Evolutionary conservation across 2,797 vertebrate genomes (phyloP).

Genomic region (Natrix natrix): DNA sequence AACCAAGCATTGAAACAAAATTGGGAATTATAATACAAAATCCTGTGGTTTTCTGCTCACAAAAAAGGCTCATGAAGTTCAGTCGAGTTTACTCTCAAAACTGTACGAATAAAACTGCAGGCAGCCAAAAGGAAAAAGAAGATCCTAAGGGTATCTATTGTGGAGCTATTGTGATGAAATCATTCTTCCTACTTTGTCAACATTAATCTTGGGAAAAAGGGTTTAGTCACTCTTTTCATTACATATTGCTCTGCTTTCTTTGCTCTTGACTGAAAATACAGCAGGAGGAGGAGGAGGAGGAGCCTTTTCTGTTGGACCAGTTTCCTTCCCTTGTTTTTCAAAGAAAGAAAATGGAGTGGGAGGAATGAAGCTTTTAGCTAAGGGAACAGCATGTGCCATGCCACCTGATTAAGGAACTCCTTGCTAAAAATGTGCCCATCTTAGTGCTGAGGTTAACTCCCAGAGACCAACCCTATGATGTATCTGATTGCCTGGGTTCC

Average conservation of each 20-base stretch:
- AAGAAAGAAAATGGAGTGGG: not conserved
- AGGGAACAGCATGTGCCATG: slow-evolving; percentile 35
- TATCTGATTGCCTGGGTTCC: not conserved
- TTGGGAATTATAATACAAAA: not conserved
- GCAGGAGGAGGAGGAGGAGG: not conserved
- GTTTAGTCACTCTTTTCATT: not conserved
- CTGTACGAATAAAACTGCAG: not conserved
- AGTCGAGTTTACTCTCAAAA: not conserved
- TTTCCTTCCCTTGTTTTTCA: not conserved
- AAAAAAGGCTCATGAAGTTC: not conserved
- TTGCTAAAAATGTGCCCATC: slow-evolving; percentile 32
- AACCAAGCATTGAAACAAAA: not conserved
- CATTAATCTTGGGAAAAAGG: not conserved
- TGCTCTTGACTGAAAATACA: slow-evolving; percentile 13
- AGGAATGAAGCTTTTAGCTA: slow-evolving; percentile 35
- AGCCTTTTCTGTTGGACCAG: slow-evolving; percentile 35
- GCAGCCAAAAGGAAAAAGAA: not conserved
- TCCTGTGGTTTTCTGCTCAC: not conserved
- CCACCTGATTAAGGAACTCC: slow-evolving; percentile 19
- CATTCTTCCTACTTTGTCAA: not conserved
- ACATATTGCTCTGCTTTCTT: not conserved
- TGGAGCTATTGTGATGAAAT: not conserved
- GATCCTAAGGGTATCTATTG: not conserved
- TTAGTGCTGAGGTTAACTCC: slow-evolving; percentile 13
- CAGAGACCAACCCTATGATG: slow-evolving; percentile 29